Evolutionary conservation across 2,797 vertebrate species (phyloP).

Genomic region (Myripristis jacobus): DNA sequence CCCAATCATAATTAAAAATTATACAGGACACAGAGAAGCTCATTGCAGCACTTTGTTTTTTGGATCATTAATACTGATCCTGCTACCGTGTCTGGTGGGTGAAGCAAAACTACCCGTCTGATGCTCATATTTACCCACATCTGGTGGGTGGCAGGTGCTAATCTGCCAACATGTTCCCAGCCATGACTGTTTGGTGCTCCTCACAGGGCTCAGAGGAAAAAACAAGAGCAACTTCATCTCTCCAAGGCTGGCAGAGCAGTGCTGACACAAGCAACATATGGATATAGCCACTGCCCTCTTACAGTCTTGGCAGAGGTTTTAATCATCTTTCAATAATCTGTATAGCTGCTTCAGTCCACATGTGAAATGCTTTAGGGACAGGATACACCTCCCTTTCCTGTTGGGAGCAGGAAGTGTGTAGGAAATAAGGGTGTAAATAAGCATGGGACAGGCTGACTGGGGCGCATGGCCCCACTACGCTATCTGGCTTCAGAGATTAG

Average conservation of each 20-base stretch:
- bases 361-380: conserved; percentile 44
- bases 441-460: conserved; percentile 64
- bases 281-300: conserved; percentile 1
- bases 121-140: too few species aligned
- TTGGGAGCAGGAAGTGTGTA: conserved; percentile 67
- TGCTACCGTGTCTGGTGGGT: too few species aligned
- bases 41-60: too few species aligned
- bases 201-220: conserved; percentile 16
- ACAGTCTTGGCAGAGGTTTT: conserved; percentile 27
- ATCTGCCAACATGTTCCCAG: conserved; percentile 4
- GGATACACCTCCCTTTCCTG: conserved; percentile 70
- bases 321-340: conserved; percentile 25
- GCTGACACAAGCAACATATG: conserved; percentile 3
- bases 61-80: too few species aligned
- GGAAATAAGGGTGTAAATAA: conserved; percentile 78
- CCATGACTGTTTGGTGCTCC: conserved; percentile 31
- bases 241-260: not conserved
- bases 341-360: conserved; percentile 35
- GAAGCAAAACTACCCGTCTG: too few species aligned
- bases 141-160: too few species aligned
- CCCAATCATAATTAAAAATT: too few species aligned
- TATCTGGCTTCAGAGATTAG: conserved; percentile 81
- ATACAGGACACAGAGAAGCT: too few species aligned
- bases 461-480: conserved; percentile 70
- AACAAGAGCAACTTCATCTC: conserved; percentile 25